Evolutionary conservation across 2,888 invertebrate genomes (phyloP), one percentile per base, ranked within the genome.

Genomic region (Eupeodes latifasciatus): DNA sequence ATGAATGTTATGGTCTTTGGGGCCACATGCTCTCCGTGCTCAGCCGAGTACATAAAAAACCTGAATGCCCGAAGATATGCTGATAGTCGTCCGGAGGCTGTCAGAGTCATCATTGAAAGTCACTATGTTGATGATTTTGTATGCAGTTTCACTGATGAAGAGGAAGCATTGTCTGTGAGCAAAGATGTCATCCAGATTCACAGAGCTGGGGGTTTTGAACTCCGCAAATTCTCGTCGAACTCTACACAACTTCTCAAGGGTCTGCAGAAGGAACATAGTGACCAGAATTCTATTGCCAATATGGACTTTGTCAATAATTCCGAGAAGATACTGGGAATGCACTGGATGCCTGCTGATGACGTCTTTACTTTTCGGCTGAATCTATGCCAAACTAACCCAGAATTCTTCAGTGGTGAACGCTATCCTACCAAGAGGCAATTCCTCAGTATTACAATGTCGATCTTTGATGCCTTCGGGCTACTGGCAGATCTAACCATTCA

Each of bases 81-180:
- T 7, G 19, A 80, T 14, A 12, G 64, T n/a, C 59, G 57, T 67
- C 44, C 55, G 3, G 34, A 44, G 5, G 72, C 84, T 10, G 44
- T 16, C 16, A 81, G 47, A 36, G 80, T 53, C 12, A 81, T 81
- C 27, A 59, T 64, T 0, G 44, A 62, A 36, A 64, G 47, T 7
- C 80, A 81, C 59, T 79, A 77, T 14, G 72, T 81, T 0, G 81
- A 81, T 55, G 81, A 85, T 27, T 85, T 77, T 49, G 76, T 81
- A 5, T 47, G n/a, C 12, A 76, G 77, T 19, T 75, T 74, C 27
- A 36, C 16, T 1, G 16, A 67, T 12, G 62, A 84, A 66, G 14
- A 76, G 7, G 64, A 76, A n/a, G 76, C 76, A 11, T 11, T 80
- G 10, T 27, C 55, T 6, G 62, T 74, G 2, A 53, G 16, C 12